Percentiles rank a stretch among this genome's conserved stretches.
phyloP scores from a whole-genome alignment of 2,113 vertebrate species.

The Vidua chalybeata region DNA sequence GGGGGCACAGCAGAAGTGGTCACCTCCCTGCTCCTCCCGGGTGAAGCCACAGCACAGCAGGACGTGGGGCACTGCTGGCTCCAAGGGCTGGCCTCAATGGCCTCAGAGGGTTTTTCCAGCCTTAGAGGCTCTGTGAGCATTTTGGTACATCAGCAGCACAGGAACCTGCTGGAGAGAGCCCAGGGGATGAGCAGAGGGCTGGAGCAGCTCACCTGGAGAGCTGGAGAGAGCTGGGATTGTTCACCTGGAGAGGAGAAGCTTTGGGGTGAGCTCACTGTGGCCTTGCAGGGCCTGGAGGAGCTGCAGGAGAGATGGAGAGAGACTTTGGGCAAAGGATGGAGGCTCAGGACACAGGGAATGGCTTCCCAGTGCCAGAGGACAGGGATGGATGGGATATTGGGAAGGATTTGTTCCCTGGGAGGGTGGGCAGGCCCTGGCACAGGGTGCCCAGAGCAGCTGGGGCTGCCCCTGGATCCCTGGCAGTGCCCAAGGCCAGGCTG shows the following conservation, averaged over 20 bases:
- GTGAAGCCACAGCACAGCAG: fast-evolving
- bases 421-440: background rate
- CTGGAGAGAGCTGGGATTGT: background rate
- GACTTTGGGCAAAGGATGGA: fast-evolving
- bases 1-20: fast-evolving
- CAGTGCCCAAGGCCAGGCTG: background rate
- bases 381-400: background rate
- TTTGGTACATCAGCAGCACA: background rate
- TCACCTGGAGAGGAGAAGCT: background rate
- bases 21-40: fast-evolving
- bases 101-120: background rate
- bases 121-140: fast-evolving
- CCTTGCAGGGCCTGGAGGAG: fast-evolving
- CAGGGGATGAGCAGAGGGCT: background rate
- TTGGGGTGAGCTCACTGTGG: fast-evolving
- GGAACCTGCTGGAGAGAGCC: fast-evolving
- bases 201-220: background rate
- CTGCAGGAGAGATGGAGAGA: fast-evolving
- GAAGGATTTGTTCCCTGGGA: background rate
- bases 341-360: background rate
- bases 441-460: background rate
- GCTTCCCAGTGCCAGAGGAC: background rate
- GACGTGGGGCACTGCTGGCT: too few species aligned
- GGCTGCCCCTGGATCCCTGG: background rate
- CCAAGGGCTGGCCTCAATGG: fast-evolving